Conservation (phyloP, 2,113 vertebrate species). For the Siniperca knerii region DNA sequence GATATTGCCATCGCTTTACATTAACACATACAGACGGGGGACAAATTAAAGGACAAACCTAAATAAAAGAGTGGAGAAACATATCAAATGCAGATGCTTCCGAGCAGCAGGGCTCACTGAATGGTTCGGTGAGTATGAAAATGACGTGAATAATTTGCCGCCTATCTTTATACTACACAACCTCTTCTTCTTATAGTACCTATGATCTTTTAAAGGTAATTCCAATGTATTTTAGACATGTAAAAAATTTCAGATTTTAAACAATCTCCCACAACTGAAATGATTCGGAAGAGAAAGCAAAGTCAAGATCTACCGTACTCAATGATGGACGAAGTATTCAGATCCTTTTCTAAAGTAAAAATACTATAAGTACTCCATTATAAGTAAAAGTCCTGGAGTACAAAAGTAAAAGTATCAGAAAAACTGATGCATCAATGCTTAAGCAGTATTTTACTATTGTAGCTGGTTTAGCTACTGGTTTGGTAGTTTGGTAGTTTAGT, state of each 20-base stretch:
- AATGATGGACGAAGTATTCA: not conserved
- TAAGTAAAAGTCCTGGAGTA: not conserved
- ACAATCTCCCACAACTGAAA: not conserved
- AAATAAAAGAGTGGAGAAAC: no score
- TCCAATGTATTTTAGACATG: not conserved
- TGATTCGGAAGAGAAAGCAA: not conserved
- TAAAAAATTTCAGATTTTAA: not conserved
- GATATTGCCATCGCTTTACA: conserved; percentile 12
- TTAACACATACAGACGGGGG: not conserved
- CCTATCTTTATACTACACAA: no score
- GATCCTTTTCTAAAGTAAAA: not conserved
- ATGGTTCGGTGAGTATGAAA: no score
- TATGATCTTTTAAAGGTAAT: not conserved
- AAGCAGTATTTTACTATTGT: no score
- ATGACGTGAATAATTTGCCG: no score
- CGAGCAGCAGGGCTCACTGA: no score
- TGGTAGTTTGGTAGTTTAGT: not conserved
- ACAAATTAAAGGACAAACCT: no score
- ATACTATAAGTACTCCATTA: not conserved
- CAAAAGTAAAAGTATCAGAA: not conserved
- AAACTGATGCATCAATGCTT: no score
- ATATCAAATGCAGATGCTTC: no score
- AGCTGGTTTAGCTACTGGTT: not conserved
- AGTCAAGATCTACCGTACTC: not conserved
- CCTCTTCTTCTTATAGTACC: not conserved